These are phyloP conservation scores for Tinea trinotella DNA, from an alignment of 2,888 invertebrate genomes.

Conservation along the genomic window DNA sequence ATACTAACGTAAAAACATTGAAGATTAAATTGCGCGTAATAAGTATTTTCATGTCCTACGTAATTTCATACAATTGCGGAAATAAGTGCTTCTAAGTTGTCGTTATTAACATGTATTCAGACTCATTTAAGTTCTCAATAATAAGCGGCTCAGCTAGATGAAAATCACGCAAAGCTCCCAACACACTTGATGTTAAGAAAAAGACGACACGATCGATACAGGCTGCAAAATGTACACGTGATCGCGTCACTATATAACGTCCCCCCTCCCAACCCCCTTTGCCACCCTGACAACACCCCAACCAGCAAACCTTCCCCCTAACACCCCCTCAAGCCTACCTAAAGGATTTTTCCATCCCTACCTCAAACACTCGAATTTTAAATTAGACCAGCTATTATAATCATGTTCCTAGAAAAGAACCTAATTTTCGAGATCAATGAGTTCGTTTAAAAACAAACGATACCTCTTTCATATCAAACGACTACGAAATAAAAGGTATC, in stretches of 20 bases:
- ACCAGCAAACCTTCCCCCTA: neutral
- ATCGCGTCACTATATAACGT: slow-evolving; percentile 70
- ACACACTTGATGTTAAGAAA: slow-evolving; percentile 49
- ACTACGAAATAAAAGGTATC: too few relatives aligned
- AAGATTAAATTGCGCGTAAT: too few relatives aligned
- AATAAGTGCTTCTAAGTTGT: slow-evolving; percentile 19
- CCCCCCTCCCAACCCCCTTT: slow-evolving; percentile 49
- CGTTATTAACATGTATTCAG: neutral
- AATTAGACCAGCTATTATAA: slow-evolving; percentile 1
- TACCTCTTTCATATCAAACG: too few relatives aligned
- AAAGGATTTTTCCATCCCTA: slow-evolving; percentile 46
- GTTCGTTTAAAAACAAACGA: too few relatives aligned
- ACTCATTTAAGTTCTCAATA: neutral
- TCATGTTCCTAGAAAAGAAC: neutral
- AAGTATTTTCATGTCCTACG: neutral
- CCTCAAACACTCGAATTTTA: neutral
- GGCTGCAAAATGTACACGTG: slow-evolving; percentile 71
- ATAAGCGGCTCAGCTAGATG: neutral
- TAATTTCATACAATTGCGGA: neutral
- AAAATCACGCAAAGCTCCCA: slow-evolving; percentile 41
- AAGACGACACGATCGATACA: slow-evolving; percentile 66
- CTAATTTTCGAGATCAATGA: neutral
- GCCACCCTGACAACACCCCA: slow-evolving; percentile 58
- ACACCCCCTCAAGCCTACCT: slow-evolving; percentile 26
- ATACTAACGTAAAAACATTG: neutral